A percentile compares a stretch with the other conserved stretches of the same genome.
Conservation (phyloP, 2,113 vertebrate species). For the Vidua chalybeata region DNA sequence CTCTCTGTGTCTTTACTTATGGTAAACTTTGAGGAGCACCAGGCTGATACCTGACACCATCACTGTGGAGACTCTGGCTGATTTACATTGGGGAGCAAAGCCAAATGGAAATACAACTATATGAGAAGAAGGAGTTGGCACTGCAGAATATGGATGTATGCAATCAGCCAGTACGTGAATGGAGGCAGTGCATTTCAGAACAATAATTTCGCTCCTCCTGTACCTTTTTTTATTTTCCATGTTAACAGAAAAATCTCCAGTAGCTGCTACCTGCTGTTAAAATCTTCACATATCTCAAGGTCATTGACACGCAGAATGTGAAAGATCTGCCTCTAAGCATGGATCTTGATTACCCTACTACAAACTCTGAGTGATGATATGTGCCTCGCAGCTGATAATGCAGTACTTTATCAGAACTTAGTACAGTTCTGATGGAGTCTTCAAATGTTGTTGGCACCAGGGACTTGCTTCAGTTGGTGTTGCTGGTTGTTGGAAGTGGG, state of each 20-base stretch:
- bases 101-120: neutral
- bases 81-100: constrained; percentile 2
- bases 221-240: neutral
- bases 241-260: neutral
- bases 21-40: neutral
- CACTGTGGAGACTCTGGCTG: neutral
- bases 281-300: neutral
- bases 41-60: constrained; percentile 2
- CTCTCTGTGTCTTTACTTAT: constrained; percentile 6
- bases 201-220: neutral
- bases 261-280: neutral
- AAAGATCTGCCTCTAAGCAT: neutral
- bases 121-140: neutral
- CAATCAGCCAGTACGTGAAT: neutral
- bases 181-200: neutral
- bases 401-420: neutral
- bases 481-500: neutral
- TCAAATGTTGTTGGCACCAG: neutral
- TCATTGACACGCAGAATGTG: neutral
- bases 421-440: neutral
- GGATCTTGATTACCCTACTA: neutral
- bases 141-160: neutral
- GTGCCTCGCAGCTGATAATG: neutral
- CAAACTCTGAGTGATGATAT: neutral
- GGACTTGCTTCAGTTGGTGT: neutral